Conservation (phyloP, 2,113 vertebrate genomes). For the Sinocyclocheilus anshuiensis region DNA sequence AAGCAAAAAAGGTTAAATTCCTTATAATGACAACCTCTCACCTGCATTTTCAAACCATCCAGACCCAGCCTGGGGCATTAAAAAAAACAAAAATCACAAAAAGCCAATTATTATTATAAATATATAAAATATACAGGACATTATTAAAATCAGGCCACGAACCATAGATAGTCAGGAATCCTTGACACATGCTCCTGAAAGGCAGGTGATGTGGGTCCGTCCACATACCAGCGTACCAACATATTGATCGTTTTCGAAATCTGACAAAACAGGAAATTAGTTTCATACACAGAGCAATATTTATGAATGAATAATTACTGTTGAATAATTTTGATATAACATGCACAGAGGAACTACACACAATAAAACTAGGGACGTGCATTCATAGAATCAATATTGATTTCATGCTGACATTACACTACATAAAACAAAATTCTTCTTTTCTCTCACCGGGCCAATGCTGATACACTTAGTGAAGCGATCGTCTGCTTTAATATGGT, state of each 20-base stretch:
- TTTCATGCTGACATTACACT: too few relatives aligned
- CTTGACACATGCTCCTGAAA: constrained; percentile 89
- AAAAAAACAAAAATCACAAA: background rate
- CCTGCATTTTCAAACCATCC: constrained; percentile 99
- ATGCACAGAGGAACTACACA: background rate
- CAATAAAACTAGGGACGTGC: background rate
- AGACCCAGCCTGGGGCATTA: constrained; percentile 85
- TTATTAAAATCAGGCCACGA: constrained; percentile 55
- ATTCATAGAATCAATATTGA: background rate
- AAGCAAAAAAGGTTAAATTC: background rate
- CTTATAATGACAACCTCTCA: constrained; percentile 63
- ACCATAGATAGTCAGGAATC: constrained; percentile 96
- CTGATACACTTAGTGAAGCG: constrained; percentile 91
- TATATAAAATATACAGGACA: background rate
- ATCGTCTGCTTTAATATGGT: constrained; percentile 91
- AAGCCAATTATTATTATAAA: background rate
- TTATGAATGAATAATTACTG: background rate
- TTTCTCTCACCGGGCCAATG: constrained; percentile 84
- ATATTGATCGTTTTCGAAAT: constrained; percentile 97
- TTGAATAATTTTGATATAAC: background rate
- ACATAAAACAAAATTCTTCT: background rate
- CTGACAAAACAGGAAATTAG: constrained; percentile 66
- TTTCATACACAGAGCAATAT: background rate
- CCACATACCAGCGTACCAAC: constrained; percentile 88
- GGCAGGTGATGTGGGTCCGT: constrained; percentile 81